Percentiles rank a stretch among this genome's conserved stretches.
Conservation (phyloP, 2,888 invertebrate genomes). For the Mellilla xanthometata region DNA sequence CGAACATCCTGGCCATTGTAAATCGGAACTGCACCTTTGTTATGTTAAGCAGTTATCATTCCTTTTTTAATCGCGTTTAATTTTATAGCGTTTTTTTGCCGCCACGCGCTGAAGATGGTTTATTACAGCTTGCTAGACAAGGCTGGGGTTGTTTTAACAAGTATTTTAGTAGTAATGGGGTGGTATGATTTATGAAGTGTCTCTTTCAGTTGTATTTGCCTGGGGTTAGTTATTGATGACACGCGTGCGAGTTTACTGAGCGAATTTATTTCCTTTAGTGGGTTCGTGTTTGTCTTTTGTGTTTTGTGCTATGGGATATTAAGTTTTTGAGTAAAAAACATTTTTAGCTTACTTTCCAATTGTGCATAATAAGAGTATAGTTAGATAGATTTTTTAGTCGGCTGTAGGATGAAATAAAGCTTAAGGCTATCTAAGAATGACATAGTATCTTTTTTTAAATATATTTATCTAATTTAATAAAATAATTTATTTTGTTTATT, state of each 20-base stretch:
- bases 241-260: conserved; percentile 57
- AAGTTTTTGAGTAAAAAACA: background rate
- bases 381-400: no score
- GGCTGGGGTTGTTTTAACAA: conserved; percentile 82
- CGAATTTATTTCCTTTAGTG: conserved; percentile 51
- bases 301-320: background rate
- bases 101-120: conserved; percentile 56
- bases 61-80: conserved; percentile 54
- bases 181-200: conserved; percentile 78
- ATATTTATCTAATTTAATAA: no score
- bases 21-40: conserved; percentile 61
- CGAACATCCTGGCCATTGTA: conserved; percentile 69
- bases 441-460: no score
- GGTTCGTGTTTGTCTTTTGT: conserved; percentile 20
- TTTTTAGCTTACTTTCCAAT: no score
- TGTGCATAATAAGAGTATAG: no score
- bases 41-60: conserved; percentile 77
- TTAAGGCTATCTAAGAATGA: no score
- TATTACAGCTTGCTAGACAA: conserved; percentile 48
- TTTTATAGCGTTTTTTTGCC: conserved; percentile 60
- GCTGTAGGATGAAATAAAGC: no score
- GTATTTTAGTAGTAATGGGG: conserved; percentile 77
- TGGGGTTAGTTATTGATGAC: conserved; percentile 74
- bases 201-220: conserved; percentile 73
- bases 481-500: no score